These are phyloP conservation scores for Podilymbus podiceps DNA, from an alignment of 2,113 vertebrate species.

Conservation along the genomic window DNA sequence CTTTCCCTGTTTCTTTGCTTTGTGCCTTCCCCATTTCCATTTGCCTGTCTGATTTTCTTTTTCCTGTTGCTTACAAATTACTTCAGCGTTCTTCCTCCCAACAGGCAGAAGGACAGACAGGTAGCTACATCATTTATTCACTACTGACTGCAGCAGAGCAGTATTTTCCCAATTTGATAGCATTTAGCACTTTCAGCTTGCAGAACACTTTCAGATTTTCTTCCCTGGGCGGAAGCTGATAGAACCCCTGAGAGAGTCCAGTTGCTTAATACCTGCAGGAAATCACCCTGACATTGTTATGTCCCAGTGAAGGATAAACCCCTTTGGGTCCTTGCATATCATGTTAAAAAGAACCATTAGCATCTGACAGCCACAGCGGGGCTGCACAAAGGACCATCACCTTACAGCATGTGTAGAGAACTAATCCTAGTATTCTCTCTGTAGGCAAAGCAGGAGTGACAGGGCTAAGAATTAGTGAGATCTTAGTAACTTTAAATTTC, in stretches of 20 bases:
- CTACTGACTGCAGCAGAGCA: background rate
- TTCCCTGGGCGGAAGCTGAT: background rate
- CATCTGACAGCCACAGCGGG: background rate
- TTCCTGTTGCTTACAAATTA: background rate
- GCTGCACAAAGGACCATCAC: background rate
- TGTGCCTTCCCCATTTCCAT: background rate
- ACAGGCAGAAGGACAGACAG: rapidly evolving
- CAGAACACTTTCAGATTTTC: background rate
- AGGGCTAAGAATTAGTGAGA: background rate
- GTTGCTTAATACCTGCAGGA: background rate
- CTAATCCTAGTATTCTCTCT: background rate
- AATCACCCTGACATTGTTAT: background rate
- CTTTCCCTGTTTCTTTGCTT: background rate
- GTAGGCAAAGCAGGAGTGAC: background rate
- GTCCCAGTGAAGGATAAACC: background rate
- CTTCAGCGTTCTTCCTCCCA: background rate
- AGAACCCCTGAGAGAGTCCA: background rate
- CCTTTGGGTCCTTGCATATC: background rate
- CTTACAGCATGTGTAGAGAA: background rate
- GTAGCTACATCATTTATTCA: background rate
- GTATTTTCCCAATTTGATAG: background rate
- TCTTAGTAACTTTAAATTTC: background rate
- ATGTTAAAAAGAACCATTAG: background rate
- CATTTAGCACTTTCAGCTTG: background rate
- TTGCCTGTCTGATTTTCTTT: background rate